These are phyloP conservation scores for Caprella mutica DNA, from an alignment of 2,888 invertebrate species.

Conservation along the genomic window DNA sequence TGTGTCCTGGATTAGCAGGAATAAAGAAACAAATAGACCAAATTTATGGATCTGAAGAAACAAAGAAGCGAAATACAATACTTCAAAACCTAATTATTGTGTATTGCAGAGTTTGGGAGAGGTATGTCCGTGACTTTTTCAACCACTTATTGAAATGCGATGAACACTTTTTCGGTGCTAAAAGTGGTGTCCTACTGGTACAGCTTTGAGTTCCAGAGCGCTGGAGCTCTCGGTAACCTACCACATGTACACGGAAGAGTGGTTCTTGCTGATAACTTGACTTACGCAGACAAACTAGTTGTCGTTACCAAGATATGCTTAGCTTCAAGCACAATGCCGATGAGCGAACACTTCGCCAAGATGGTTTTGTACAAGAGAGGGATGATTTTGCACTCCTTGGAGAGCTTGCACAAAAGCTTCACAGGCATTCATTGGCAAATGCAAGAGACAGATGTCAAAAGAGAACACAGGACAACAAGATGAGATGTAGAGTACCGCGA, in stretches of 20 bases:
- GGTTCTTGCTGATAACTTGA: background rate
- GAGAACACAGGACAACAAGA: background rate
- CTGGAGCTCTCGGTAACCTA: background rate
- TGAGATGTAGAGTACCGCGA: background rate
- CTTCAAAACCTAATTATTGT: background rate
- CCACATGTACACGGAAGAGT: slow-evolving; percentile 2
- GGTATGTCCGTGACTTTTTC: background rate
- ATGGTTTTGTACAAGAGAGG: background rate
- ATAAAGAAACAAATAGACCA: background rate
- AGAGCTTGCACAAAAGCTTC: background rate
- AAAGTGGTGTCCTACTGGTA: background rate
- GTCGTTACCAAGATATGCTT: background rate
- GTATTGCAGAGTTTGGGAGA: background rate
- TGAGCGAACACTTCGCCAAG: background rate
- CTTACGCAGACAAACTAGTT: background rate
- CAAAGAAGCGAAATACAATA: background rate
- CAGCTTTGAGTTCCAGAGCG: background rate
- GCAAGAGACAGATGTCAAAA: background rate
- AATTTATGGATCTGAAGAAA: too few relatives aligned
- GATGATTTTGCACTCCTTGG: background rate
- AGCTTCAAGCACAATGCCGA: background rate
- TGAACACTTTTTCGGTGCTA: background rate
- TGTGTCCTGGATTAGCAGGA: background rate
- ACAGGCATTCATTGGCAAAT: background rate
- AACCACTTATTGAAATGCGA: background rate